phyloP scores from a whole-genome alignment of 2,113 vertebrate genomes.

The Cercocebus atys region DNA sequence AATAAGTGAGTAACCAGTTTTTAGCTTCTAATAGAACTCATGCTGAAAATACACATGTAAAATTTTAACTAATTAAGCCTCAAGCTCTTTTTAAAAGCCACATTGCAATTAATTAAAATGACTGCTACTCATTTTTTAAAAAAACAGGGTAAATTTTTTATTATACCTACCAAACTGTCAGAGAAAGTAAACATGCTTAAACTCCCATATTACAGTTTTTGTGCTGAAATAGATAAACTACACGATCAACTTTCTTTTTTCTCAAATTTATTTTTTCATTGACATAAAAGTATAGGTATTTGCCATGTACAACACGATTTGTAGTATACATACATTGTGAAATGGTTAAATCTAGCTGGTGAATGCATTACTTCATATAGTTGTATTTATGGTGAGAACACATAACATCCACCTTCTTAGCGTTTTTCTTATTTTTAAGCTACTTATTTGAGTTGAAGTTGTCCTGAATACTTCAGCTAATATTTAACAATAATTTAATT shows the following conservation, averaged over 20 bases:
- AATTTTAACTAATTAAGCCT: slow-evolving; percentile 60
- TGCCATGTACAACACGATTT: neutral
- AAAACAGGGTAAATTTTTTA: neutral
- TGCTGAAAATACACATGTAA: slow-evolving; percentile 26
- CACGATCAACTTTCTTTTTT: neutral
- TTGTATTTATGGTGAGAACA: neutral
- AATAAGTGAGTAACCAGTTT: slow-evolving; percentile 13
- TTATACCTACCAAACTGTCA: neutral
- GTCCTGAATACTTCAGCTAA: neutral
- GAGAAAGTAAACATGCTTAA: neutral
- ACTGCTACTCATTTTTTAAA: slow-evolving; percentile 44
- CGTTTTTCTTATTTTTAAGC: neutral
- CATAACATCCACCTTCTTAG: neutral
- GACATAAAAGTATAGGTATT: neutral
- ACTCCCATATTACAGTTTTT: neutral
- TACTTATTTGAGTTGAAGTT: slow-evolving; percentile 21
- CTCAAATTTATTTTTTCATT: neutral
- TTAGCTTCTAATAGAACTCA: slow-evolving; percentile 8
- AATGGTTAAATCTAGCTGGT: neutral
- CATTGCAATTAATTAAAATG: slow-evolving; percentile 62
- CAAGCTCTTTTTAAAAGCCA: slow-evolving; percentile 56
- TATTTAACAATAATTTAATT: slow-evolving; percentile 23
- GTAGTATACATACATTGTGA: neutral
- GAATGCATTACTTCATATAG: neutral
- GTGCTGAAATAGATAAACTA: slow-evolving; percentile 25